Evolutionary conservation across 1,140 invertebrate species (phyloP).

Genomic region (Trichomalopsis sarcophagae): DNA sequence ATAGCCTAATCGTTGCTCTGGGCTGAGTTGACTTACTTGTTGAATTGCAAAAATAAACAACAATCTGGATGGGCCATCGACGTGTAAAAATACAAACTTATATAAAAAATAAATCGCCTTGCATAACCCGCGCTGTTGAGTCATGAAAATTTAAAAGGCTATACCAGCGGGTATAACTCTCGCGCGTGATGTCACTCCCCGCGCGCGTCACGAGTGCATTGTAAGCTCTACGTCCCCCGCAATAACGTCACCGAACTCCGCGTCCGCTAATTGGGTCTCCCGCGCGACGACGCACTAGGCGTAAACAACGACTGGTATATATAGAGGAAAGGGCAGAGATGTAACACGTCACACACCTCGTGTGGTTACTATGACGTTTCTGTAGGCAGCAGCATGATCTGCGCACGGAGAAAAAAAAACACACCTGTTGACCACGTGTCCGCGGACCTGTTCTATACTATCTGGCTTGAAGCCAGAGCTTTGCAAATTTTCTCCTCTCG

Average conservation of each 20-base stretch:
- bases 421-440: conserved; percentile 30
- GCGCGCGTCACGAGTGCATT: background rate
- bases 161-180: too few relatives aligned
- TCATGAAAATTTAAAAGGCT: too few relatives aligned
- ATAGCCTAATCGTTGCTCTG: too few relatives aligned
- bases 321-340: background rate
- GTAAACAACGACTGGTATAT: too few relatives aligned
- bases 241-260: background rate
- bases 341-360: background rate
- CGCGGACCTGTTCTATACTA: background rate
- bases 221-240: too few relatives aligned
- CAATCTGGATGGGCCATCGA: too few relatives aligned
- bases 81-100: too few relatives aligned
- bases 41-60: too few relatives aligned
- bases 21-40: too few relatives aligned
- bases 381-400: background rate
- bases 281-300: too few relatives aligned
- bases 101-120: too few relatives aligned
- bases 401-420: background rate
- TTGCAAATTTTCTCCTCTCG: background rate
- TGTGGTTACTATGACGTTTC: background rate
- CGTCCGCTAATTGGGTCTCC: background rate
- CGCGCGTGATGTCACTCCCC: background rate
- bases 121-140: too few relatives aligned
- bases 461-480: background rate